These are phyloP conservation scores for Magallana nippona DNA, from an alignment of 2,888 invertebrate genomes.

Conservation along the genomic window DNA sequence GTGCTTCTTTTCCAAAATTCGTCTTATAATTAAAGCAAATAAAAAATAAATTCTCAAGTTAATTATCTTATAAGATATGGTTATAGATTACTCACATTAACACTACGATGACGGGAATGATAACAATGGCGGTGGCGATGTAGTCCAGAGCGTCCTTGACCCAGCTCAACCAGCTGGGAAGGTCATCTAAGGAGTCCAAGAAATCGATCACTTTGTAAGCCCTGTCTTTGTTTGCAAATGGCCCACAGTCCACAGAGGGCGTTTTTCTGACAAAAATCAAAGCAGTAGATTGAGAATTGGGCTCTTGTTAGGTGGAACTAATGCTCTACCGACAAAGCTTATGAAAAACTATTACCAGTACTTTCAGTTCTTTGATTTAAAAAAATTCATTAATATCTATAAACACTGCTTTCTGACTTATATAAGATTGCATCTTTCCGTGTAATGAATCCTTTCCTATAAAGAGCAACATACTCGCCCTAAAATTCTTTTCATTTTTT, in stretches of 20 bases:
- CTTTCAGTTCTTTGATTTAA: too few relatives aligned
- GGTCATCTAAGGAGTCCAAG: slow-evolving; percentile 44
- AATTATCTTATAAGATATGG: too few relatives aligned
- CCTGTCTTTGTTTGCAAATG: slow-evolving; percentile 59
- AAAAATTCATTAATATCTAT: too few relatives aligned
- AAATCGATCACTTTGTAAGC: slow-evolving; percentile 62
- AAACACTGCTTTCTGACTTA: too few relatives aligned
- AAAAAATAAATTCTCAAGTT: too few relatives aligned
- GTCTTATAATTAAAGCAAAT: not conserved
- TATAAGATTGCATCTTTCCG: too few relatives aligned
- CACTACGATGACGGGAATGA: slow-evolving; percentile 66
- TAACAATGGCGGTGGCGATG: slow-evolving; percentile 63
- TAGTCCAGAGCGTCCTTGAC: slow-evolving; percentile 59
- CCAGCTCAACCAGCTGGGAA: slow-evolving; percentile 65
- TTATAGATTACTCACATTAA: slow-evolving; percentile 63
- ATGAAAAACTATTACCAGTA: too few relatives aligned
- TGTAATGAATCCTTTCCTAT: too few relatives aligned
- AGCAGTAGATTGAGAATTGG: not conserved
- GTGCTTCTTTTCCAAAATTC: not conserved
- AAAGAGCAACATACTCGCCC: too few relatives aligned
- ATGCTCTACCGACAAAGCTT: too few relatives aligned
- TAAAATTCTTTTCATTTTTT: too few relatives aligned
- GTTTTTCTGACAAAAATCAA: slow-evolving; percentile 60
- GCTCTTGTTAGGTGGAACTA: too few relatives aligned
- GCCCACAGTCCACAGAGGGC: slow-evolving; percentile 71